Evolutionary conservation across 2,113 vertebrate species (phyloP), one percentile per base, ranked within the genome.

Genomic region (Hydropotes inermis): DNA sequence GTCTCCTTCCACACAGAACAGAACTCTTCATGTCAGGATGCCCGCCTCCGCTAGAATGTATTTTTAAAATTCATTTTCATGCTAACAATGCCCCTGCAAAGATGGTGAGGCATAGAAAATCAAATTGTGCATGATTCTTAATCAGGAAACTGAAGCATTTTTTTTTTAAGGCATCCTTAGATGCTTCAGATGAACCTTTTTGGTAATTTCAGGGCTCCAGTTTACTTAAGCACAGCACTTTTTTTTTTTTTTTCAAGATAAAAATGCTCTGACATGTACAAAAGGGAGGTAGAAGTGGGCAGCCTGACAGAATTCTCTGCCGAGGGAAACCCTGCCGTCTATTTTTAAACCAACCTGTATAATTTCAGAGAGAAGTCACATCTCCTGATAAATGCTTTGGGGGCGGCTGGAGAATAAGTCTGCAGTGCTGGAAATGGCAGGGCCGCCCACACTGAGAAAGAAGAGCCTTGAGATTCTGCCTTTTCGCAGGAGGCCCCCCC

Each of bases 261-360:
- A 98, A 98, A 96, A 57, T 76, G 83, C 91, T 94, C 81, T 93
- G 83, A 97, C 21, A 36, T 13, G 45, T 87, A 95, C 78, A 57
- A 39, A 93, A 93, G 39, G 88, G 60, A 89, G 86, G 85, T 64
- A 74, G 86, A 91, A 94, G 70, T 33, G 96, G 97, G 96, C 97
- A 97, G 95, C 47, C 81, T 94, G 94, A 95, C 94, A 94, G 90
- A 14, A 16, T 90, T 79, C 33, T 47, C 78, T 52, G 90, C 89
- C 2, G 15, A 94, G 98, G 96, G 79, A 97, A 97, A n/a, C 78
- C 97, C 97, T 97, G 91, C 60, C 1, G 28, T 91, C 95, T 97
- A 97, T 98, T 97, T 98, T 94, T 97, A 97, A 97, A 82, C 33
- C 96, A 36, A 97, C 97, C 96, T 95, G 93, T 93, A 93, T 94